A percentile compares a stretch with the other conserved stretches of the same genome.
phyloP scores from a whole-genome alignment of 2,113 vertebrate species.

The Boulengeromyrus knoepffleri region DNA sequence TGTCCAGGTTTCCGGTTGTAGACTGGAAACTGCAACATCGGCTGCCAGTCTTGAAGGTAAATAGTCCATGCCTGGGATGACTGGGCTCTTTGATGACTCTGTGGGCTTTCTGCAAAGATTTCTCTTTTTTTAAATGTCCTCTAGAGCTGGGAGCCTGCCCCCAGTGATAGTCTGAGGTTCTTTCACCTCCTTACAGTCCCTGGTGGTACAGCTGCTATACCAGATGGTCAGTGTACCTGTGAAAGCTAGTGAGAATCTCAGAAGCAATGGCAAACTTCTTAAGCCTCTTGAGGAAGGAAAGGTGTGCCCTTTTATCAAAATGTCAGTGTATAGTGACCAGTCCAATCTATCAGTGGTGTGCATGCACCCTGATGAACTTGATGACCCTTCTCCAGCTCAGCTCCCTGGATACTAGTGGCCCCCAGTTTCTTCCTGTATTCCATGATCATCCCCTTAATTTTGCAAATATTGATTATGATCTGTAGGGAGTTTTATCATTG shows the following conservation, averaged over 20 bases:
- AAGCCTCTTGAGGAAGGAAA: not conserved
- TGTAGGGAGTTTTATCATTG: not conserved
- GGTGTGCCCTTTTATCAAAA: not conserved
- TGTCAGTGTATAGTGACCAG: not conserved
- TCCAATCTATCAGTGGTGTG: not conserved
- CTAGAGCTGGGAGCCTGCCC: not conserved
- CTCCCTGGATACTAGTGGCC: not conserved
- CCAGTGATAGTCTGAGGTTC: not conserved
- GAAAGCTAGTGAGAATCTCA: not conserved
- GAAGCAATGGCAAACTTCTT: not conserved
- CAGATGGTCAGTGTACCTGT: not conserved
- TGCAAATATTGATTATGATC: not conserved
- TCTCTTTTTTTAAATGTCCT: not conserved
- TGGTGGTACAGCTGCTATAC: not conserved
- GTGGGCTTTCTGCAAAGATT: not conserved
- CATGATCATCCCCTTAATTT: not conserved
- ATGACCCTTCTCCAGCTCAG: not conserved
- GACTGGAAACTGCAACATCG: not conserved
- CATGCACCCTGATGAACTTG: not conserved
- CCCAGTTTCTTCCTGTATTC: not conserved
- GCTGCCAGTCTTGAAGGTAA: not conserved
- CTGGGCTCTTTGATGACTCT: not conserved
- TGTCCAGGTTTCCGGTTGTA: not conserved
- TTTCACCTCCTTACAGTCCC: not conserved
- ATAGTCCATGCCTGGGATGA: not conserved